Base-by-base conservation (phyloP, 2,113 vertebrate genomes). In the Heterotis niloticus region DNA sequence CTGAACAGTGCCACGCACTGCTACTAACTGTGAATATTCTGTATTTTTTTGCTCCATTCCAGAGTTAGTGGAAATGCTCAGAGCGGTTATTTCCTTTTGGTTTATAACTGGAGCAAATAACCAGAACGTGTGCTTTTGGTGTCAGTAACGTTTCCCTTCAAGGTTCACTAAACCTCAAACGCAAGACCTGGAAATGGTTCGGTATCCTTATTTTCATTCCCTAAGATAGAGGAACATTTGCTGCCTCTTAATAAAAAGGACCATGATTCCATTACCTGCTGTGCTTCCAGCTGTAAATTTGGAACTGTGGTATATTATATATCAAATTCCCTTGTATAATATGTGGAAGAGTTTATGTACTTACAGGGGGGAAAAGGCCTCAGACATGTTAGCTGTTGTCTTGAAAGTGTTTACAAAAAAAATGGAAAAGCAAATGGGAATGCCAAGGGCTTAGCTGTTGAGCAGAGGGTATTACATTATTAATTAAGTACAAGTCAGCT, bases 401-500 rank as follows among this genome's bases (percentile, higher is more conserved):
- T 94, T 90, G 87, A 91, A 93, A 95, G 91, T 94, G 93, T 97
- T 96, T 96, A 95, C 92, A 92, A 91, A 93, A 90, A 92, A 91
- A 92, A 92, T 90, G 92, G 92, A 92, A 93, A 90, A 93, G 90
- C 91, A 91, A 86, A 88, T 90, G 87, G 84, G 84, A 87, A 92
- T 91, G 95, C 96, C 94, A 93, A 87, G 82, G 94, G 95, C 93
- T 89, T 90, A 84, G 93, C 87, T 93, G 91, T 90, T 94, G 93
- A 95, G 93, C 94, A 89, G 88, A 89, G 88, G 92, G 93, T 91
- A 94, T 92, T 89, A 86, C 92, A 90, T 95, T 96, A 96, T 97
- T 97, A 97, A 98, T 98, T 99, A 97, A 98, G 95, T 89, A 95
- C 94, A 94, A 95, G 95, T 94, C 93, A 92, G 95, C 92, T 91